phyloP scores from a whole-genome alignment of 1,140 invertebrate species.

The Drosophila nebulosa region DNA sequence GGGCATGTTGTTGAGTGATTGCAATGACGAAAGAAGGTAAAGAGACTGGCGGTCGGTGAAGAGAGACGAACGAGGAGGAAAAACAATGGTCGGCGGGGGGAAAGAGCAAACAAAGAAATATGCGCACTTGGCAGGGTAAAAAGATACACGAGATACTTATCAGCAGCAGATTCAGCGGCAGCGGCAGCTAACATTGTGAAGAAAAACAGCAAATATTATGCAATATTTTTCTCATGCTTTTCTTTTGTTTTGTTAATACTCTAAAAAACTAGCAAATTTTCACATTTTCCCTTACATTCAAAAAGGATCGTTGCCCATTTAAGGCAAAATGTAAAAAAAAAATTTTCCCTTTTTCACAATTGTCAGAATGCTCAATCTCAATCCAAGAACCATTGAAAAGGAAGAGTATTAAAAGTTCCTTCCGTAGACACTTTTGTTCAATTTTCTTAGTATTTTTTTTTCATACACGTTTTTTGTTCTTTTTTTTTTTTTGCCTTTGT shows the following conservation, averaged over 20 bases:
- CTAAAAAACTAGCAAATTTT: background rate
- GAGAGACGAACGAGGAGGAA: background rate
- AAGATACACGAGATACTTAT: slow-evolving; percentile 1
- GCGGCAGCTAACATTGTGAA: background rate
- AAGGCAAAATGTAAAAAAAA: no score
- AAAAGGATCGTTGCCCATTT: no score
- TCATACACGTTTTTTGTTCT: background rate
- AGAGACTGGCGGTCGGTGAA: background rate
- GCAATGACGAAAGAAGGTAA: background rate
- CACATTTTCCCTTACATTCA: no score
- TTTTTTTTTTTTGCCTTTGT: no score
- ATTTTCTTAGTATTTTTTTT: background rate
- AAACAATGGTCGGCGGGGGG: background rate
- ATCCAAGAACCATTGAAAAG: no score
- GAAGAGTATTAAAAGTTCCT: background rate
- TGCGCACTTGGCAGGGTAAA: background rate
- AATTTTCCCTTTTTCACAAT: no score
- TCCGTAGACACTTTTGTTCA: background rate
- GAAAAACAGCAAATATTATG: background rate
- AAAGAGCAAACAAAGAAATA: background rate
- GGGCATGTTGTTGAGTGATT: background rate
- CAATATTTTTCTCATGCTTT: background rate
- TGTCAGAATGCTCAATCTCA: no score
- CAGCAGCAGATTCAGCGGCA: no score
- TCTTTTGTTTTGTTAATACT: background rate